Evolutionary conservation across 2,113 vertebrate species (phyloP).

Genomic region (Heteronetta atricapilla): DNA sequence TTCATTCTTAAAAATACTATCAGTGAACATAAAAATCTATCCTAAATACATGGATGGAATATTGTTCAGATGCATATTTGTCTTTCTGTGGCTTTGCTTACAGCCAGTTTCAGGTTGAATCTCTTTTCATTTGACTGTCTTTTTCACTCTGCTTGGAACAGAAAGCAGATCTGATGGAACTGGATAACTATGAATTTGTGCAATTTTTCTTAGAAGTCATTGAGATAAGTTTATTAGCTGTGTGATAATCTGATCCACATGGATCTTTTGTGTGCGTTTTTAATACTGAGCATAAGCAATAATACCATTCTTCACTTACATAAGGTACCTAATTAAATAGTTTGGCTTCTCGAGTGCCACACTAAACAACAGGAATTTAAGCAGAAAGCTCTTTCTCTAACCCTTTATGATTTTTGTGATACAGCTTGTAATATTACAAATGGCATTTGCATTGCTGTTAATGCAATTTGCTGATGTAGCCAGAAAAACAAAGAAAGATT

Average conservation of each 20-base stretch:
- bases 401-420: background rate
- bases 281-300: background rate
- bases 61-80: background rate
- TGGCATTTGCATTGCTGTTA: background rate
- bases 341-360: fast-evolving
- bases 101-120: background rate
- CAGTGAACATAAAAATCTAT: background rate
- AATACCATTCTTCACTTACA: background rate
- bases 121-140: background rate
- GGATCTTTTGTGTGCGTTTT: background rate
- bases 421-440: background rate
- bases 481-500: background rate
- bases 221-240: background rate
- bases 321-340: background rate
- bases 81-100: background rate
- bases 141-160: background rate
- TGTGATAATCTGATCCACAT: background rate
- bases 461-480: background rate
- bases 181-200: background rate
- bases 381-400: background rate
- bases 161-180: background rate
- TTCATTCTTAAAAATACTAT: slow-evolving; percentile 10
- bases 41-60: background rate
- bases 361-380: background rate
- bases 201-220: background rate